Evolutionary conservation across 35 echinoderm and acorn worm genomes (phyloP).

Genomic region (Chiridota heheva): DNA sequence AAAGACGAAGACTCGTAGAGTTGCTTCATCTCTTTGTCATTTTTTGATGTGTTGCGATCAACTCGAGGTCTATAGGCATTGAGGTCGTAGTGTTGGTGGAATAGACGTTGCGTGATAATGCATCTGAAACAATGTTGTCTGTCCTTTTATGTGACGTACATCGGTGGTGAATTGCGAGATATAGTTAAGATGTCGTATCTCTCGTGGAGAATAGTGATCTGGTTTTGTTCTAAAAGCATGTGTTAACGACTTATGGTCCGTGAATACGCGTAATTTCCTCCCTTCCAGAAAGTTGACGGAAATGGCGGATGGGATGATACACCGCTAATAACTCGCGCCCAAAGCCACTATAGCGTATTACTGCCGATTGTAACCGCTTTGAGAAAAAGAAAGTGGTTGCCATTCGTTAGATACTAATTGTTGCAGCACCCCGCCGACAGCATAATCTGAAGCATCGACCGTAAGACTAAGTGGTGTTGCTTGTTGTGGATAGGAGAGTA

Average conservation of each 20-base stretch:
- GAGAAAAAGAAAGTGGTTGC: slow-evolving; percentile 55
- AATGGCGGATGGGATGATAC: slow-evolving; percentile 17
- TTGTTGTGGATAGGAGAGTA: neutral
- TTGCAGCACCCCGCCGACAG: slow-evolving; percentile 34
- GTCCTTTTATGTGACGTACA: neutral
- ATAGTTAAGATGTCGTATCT: neutral
- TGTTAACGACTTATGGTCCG: slow-evolving; percentile 34
- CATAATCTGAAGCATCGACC: slow-evolving; percentile 27
- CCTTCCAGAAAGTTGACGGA: slow-evolving; percentile 34
- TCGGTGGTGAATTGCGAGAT: slow-evolving; percentile 24
- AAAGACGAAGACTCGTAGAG: slow-evolving; percentile 3
- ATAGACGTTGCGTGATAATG: slow-evolving; percentile 1
- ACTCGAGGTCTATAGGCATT: neutral
- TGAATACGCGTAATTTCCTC: slow-evolving; percentile 20
- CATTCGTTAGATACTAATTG: slow-evolving; percentile 9
- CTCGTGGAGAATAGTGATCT: slow-evolving; percentile 23
- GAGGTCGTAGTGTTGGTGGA: neutral
- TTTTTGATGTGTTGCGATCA: slow-evolving; percentile 3
- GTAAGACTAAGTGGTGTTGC: neutral
- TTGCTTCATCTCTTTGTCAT: neutral
- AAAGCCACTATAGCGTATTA: slow-evolving; percentile 14
- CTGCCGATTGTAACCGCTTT: neutral
- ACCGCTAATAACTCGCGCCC: slow-evolving; percentile 20
- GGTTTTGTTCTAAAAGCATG: slow-evolving; percentile 1
- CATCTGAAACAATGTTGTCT: slow-evolving; percentile 14